These are phyloP conservation scores for Polypterus senegalus DNA, from an alignment of 2,113 vertebrate genomes.

Conservation along the genomic window DNA sequence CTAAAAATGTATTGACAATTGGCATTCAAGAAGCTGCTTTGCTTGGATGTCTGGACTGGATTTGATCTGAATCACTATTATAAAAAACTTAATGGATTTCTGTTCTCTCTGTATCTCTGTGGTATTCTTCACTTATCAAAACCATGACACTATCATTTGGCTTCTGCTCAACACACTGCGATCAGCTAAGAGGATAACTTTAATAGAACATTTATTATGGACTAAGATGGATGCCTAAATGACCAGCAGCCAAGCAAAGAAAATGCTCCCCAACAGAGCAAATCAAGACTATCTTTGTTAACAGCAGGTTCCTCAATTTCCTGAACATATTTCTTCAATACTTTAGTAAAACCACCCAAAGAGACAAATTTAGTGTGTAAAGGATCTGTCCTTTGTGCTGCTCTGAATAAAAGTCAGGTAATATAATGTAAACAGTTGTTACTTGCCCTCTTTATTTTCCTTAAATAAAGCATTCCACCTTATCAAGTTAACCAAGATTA, in stretches of 20 bases:
- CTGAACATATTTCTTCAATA: neutral
- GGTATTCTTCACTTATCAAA: conserved; percentile 1
- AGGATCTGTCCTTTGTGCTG: too few species aligned
- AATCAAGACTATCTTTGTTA: conserved; percentile 3
- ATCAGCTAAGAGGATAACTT: conserved; percentile 1
- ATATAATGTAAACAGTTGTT: too few species aligned
- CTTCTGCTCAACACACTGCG: neutral
- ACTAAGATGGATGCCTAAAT: neutral
- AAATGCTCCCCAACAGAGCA: conserved; percentile 1
- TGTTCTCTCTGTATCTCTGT: neutral
- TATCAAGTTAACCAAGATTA: neutral
- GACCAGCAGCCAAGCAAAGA: neutral
- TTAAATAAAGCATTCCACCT: neutral
- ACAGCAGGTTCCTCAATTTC: neutral
- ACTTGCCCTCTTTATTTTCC: neutral
- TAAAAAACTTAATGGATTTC: neutral
- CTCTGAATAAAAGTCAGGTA: too few species aligned
- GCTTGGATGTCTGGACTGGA: conserved; percentile 1
- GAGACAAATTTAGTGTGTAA: neutral
- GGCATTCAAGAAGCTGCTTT: neutral
- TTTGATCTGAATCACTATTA: neutral
- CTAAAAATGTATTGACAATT: neutral
- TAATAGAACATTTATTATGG: conserved; percentile 1
- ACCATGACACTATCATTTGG: neutral
- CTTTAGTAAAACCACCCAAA: neutral